Conservation (phyloP, 2,113 vertebrate species). For the Physeter macrocephalus region DNA sequence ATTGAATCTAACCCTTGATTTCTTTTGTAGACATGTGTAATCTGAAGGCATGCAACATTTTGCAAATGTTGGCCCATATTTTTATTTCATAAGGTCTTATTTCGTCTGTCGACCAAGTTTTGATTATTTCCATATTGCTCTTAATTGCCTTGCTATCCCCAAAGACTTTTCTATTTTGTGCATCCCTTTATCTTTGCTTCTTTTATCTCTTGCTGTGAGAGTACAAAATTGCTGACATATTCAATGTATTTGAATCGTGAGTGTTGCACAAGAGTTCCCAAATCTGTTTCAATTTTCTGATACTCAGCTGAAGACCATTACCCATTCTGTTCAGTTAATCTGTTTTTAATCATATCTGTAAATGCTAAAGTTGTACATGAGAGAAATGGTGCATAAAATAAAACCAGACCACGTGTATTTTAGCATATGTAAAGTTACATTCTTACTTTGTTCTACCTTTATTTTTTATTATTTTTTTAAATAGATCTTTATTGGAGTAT, state of each 20-base stretch:
- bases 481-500: no score
- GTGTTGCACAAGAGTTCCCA: slow-evolving; percentile 59
- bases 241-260: slow-evolving; percentile 70
- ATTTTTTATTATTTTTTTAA: no score
- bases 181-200: slow-evolving; percentile 75
- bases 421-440: background rate
- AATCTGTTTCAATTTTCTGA: slow-evolving; percentile 72
- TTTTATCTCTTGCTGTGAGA: slow-evolving; percentile 73
- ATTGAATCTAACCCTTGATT: slow-evolving; percentile 43
- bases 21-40: slow-evolving; percentile 56
- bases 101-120: slow-evolving; percentile 73
- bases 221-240: slow-evolving; percentile 72
- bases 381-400: slow-evolving; percentile 49
- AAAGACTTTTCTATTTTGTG: slow-evolving; percentile 67
- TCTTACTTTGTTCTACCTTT: background rate
- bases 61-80: slow-evolving; percentile 54
- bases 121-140: slow-evolving; percentile 79
- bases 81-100: slow-evolving; percentile 72
- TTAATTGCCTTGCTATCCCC: slow-evolving; percentile 73
- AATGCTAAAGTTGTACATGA: slow-evolving; percentile 33
- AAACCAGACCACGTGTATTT: slow-evolving; percentile 31
- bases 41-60: slow-evolving; percentile 49
- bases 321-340: slow-evolving; percentile 63
- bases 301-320: slow-evolving; percentile 63
- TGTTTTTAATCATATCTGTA: slow-evolving; percentile 72